Evolutionary conservation across 2,888 invertebrate genomes (phyloP).

Genomic region (Heliconius cydno): DNA sequence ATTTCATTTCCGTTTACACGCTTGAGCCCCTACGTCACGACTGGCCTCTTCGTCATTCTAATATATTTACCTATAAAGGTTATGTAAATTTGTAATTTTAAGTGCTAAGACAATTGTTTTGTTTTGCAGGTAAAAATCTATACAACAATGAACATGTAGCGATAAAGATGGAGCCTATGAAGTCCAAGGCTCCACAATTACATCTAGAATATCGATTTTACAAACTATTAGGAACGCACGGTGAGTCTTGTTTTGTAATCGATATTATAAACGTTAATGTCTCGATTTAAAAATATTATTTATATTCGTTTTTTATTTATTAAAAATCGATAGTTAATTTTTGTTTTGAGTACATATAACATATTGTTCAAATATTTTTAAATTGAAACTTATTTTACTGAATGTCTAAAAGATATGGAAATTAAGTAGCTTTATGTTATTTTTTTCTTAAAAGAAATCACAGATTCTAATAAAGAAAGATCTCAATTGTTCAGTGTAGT

Average conservation of each 20-base stretch:
- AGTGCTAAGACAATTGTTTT: conserved; percentile 42
- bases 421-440: not conserved
- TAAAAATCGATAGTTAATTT: too few species aligned
- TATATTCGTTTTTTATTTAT: not conserved
- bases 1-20: too few species aligned
- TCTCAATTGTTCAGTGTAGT: conserved; percentile 17
- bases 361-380: not conserved
- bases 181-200: conserved; percentile 99
- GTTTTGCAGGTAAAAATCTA: conserved; percentile 96
- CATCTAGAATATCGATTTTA: conserved; percentile 99
- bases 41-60: conserved; percentile 24
- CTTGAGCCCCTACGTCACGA: too few species aligned
- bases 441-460: conserved; percentile 1
- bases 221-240: conserved; percentile 98
- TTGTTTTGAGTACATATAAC: too few species aligned
- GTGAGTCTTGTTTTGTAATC: conserved; percentile 83
- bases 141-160: conserved; percentile 99
- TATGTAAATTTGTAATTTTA: conserved; percentile 28
- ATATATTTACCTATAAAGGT: conserved; percentile 18
- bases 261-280: not conserved
- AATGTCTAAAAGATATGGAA: not conserved
- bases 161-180: conserved; percentile 99
- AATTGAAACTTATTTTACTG: not conserved
- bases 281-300: not conserved
- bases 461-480: conserved; percentile 13